phyloP scores from a whole-genome alignment of 2,888 invertebrate genomes.

The Xestobium rufovillosum region DNA sequence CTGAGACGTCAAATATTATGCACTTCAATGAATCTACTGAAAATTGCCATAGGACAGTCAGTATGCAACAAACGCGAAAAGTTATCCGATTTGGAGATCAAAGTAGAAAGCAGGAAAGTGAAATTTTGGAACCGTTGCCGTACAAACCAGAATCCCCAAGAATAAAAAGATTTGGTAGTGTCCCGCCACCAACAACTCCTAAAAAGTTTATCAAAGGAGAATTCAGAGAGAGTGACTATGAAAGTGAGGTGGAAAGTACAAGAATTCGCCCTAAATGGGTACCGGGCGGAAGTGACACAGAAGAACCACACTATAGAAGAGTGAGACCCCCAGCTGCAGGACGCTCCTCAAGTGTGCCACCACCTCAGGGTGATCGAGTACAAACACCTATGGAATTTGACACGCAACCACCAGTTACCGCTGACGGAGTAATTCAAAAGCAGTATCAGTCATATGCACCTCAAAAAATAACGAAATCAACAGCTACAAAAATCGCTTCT shows the following conservation, averaged over 20 bases:
- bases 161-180: slow-evolving; percentile 35
- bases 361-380: slow-evolving; percentile 44
- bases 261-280: slow-evolving; percentile 59
- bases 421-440: slow-evolving; percentile 42
- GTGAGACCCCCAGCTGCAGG: slow-evolving; percentile 51
- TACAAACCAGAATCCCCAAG: slow-evolving; percentile 40
- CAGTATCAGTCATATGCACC: slow-evolving; percentile 50
- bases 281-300: slow-evolving; percentile 51
- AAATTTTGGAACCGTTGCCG: slow-evolving; percentile 44
- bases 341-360: slow-evolving; percentile 46
- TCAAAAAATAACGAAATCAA: slow-evolving; percentile 34
- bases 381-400: slow-evolving; percentile 58
- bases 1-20: slow-evolving; percentile 62
- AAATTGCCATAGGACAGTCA: slow-evolving; percentile 56
- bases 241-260: slow-evolving; percentile 56
- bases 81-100: slow-evolving; percentile 60
- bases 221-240: slow-evolving; percentile 61
- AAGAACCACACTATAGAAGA: slow-evolving; percentile 52
- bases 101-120: slow-evolving; percentile 30
- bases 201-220: slow-evolving; percentile 59
- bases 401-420: slow-evolving; percentile 43
- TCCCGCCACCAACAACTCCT: slow-evolving; percentile 51
- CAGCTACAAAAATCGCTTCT: slow-evolving; percentile 49
- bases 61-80: slow-evolving; percentile 61
- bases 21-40: slow-evolving; percentile 64